phyloP scores from a whole-genome alignment of 2,888 invertebrate species.

The Cephus spinipes region DNA sequence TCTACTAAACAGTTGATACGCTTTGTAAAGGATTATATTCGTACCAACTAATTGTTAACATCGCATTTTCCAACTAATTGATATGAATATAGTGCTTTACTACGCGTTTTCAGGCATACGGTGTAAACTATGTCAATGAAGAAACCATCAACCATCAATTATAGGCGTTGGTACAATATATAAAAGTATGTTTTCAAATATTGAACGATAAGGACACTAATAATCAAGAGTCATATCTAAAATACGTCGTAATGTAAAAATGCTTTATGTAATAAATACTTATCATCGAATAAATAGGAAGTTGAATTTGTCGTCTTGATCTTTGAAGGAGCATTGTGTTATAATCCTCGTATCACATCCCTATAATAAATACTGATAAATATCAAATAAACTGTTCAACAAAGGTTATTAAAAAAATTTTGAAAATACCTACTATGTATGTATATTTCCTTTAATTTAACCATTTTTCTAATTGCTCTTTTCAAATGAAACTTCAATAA shows the following conservation, averaged over 20 bases:
- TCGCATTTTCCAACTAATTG: background rate
- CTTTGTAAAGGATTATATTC: constrained; percentile 13
- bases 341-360: background rate
- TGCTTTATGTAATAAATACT: constrained; percentile 48
- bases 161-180: background rate
- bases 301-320: background rate
- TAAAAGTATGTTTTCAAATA: background rate
- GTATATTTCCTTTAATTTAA: background rate
- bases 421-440: background rate
- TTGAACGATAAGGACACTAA: constrained; percentile 29
- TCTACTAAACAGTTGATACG: background rate
- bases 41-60: background rate
- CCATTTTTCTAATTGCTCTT: background rate
- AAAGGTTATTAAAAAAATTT: background rate
- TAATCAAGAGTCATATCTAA: constrained; percentile 38
- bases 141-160: background rate
- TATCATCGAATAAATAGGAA: background rate
- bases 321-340: background rate
- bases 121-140: background rate
- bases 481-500: background rate
- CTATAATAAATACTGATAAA: background rate
- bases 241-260: constrained; percentile 45
- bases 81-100: background rate
- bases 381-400: background rate
- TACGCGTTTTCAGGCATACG: background rate